Base-by-base conservation (phyloP, 2,888 invertebrate genomes). In the Stenchaetothrips biformis region DNA sequence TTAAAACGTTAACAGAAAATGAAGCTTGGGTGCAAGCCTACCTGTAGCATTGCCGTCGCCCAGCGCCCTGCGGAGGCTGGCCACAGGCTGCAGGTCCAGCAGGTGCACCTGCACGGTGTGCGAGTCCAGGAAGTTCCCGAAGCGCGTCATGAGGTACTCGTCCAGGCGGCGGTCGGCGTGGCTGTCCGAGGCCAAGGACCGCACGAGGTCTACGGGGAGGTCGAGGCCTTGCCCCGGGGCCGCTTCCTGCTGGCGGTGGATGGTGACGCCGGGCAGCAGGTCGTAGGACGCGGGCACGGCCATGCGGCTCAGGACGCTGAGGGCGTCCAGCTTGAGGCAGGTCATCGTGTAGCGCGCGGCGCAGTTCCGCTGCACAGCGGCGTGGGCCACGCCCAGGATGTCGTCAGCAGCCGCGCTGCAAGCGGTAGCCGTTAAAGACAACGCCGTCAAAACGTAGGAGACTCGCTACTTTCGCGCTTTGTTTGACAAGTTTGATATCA, bases 321-420 rank as follows among this genome's bases (percentile, higher is more conserved):
- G 90, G 78, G 93, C 90, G 84, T 94, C 94, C 82, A 95, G 88
- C 85, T 95, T 95, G 67, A 95, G 87, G 85, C 95, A 95, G 85
- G 93, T 93, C 47, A 92, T 89, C 85, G 92, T 93, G 84, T 92
- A 91, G 0, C 88, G 87, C 47, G 88, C 89, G 67, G 88, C 88
- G 85, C 92, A 92, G 82, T 89, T 89, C 83, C 87, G 87, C 79
- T 82, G 82, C 83, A 83, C 67, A 25, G 67, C 67, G 3, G 21
- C 21, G 21, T 74, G 67, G 21, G 11, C 67, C 8, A 74, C 21
- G 21, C 25, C 2, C 67, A 74, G 25, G 21, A 2, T 25, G 21
- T 74, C 67, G 6, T 7, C 53, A 9, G 16, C 59, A 13, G 53
- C 4, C 13, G 53, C 21, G 9, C 67, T 67, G 67, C 21, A 25